These are phyloP conservation scores for Chionis minor DNA, from an alignment of 2,113 vertebrate species.

Conservation along the genomic window DNA sequence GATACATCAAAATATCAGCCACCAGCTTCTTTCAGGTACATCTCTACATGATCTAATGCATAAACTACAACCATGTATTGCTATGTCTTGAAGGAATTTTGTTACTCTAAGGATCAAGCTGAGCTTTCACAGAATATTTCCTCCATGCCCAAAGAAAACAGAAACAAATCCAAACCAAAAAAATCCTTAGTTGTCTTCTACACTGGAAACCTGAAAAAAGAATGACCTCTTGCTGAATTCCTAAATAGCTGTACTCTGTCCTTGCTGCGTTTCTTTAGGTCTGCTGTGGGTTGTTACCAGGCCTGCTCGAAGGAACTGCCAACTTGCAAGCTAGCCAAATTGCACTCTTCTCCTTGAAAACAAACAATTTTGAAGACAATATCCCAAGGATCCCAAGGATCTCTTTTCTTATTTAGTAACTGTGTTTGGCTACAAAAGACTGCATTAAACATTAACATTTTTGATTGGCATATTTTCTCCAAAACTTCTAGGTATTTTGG, in stretches of 20 bases:
- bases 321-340: neutral
- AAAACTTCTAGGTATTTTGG: neutral
- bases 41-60: neutral
- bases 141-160: neutral
- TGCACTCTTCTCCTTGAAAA: neutral
- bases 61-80: neutral
- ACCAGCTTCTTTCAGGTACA: neutral
- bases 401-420: neutral
- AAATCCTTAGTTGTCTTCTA: neutral
- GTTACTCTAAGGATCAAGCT: neutral
- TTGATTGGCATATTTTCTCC: slow-evolving; percentile 7
- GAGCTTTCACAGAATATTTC: neutral
- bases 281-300: neutral
- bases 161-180: neutral
- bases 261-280: neutral
- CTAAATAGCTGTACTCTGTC: neutral
- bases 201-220: neutral
- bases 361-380: neutral
- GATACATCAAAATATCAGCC: neutral
- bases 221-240: neutral
- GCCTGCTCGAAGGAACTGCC: neutral
- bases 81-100: neutral
- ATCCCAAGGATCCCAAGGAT: neutral
- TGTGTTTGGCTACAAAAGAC: neutral
- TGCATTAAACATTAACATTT: neutral